Conservation (phyloP, 2,113 vertebrate species). For the Thomomys bottae region DNA sequence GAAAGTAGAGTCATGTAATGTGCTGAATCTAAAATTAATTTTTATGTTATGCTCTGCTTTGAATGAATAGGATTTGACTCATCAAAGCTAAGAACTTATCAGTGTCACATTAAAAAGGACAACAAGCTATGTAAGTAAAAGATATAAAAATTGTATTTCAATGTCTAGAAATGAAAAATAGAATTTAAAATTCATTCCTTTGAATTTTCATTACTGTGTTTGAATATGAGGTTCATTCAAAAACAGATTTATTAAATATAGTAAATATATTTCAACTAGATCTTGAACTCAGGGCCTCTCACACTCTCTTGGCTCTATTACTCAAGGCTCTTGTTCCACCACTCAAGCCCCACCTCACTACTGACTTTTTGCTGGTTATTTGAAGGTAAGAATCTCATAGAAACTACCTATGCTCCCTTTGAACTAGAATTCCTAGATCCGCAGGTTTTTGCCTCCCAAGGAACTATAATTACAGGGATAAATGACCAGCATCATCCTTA, state of each 20-base stretch:
- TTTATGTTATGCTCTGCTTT: slow-evolving; percentile 42
- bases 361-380: no score
- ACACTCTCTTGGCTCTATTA: no score
- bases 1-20: slow-evolving; percentile 30
- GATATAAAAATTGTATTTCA: neutral
- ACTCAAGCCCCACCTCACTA: no score
- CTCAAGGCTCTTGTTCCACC: no score
- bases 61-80: slow-evolving; percentile 30
- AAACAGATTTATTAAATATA: neutral
- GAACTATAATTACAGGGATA: no score
- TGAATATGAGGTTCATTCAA: slow-evolving; percentile 13
- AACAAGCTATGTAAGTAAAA: neutral
- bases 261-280: neutral
- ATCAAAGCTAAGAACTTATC: neutral
- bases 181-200: neutral
- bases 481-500: neutral
- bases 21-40: slow-evolving; percentile 40
- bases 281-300: no score
- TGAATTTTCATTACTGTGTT: neutral
- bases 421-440: no score
- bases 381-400: no score
- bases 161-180: neutral
- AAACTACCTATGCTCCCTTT: no score
- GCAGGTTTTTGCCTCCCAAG: no score
- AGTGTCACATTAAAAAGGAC: neutral